phyloP scores from a whole-genome alignment of 2,888 invertebrate genomes.

The Hydrotaea diabolus region DNA sequence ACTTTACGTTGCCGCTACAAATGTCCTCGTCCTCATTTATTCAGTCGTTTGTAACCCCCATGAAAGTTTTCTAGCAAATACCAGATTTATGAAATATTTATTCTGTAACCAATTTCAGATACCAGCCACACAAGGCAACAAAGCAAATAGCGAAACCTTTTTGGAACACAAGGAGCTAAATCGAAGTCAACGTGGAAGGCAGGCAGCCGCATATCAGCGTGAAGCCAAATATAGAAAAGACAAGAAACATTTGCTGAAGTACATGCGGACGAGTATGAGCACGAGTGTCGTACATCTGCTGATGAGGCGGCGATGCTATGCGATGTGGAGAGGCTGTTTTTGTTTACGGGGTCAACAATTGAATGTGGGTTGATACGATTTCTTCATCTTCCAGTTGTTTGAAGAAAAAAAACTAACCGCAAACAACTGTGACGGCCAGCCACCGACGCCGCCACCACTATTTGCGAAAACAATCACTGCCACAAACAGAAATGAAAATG shows the following conservation, averaged over 20 bases:
- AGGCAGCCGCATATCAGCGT: conserved; percentile 19
- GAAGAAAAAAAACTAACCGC: conserved; percentile 13
- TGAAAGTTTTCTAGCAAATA: background rate
- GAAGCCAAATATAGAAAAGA: conserved; percentile 55
- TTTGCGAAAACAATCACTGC: conserved; percentile 34
- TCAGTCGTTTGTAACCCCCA: background rate
- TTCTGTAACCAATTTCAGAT: conserved; percentile 24
- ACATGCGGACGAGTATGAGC: background rate
- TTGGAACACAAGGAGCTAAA: background rate
- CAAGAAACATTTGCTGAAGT: conserved; percentile 23
- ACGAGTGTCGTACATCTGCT: conserved; percentile 39
- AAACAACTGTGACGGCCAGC: conserved; percentile 49
- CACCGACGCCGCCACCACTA: conserved; percentile 18
- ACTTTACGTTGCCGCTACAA: background rate
- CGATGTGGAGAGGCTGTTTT: background rate
- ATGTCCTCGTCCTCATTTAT: conserved; percentile 6
- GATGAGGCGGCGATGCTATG: conserved; percentile 40
- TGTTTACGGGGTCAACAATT: conserved; percentile 62
- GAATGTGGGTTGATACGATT: conserved; percentile 64
- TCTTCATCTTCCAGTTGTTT: conserved; percentile 38
- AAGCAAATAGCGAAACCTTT: conserved; percentile 8
- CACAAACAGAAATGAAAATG: conserved; percentile 22
- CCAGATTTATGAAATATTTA: background rate
- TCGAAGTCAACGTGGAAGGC: background rate
- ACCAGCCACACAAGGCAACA: no score